A percentile compares a stretch with the other conserved stretches of the same genome.
phyloP scores from a whole-genome alignment of 2,888 invertebrate species.

The Scaptomyza tumidula region DNA sequence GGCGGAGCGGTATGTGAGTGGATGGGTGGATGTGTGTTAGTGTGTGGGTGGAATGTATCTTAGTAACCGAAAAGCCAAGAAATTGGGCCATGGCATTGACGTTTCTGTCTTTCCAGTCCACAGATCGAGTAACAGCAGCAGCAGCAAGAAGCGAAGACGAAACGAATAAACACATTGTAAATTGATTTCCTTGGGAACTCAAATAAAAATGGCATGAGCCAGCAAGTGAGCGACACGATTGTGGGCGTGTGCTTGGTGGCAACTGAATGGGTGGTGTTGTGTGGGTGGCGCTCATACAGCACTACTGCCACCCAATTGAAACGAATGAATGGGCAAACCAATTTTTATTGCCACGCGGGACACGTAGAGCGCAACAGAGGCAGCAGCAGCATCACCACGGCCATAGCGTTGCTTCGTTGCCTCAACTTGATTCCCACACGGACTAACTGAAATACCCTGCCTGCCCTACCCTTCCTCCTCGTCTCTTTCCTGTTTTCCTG shows the following conservation, averaged over 20 bases:
- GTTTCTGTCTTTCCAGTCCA: slow-evolving; percentile 22
- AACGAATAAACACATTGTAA: slow-evolving; percentile 80
- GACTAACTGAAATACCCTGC: slow-evolving; percentile 17
- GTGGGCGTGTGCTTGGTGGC: slow-evolving; percentile 32
- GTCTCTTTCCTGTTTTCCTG: slow-evolving; percentile 40
- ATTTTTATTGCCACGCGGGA: slow-evolving; percentile 81
- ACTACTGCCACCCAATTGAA: slow-evolving; percentile 59
- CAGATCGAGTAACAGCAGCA: slow-evolving; percentile 23
- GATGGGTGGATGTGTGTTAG: too few relatives aligned
- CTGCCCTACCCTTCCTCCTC: slow-evolving; percentile 13
- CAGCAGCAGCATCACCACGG: slow-evolving; percentile 24
- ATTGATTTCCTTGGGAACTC: slow-evolving; percentile 81
- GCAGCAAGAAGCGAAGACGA: slow-evolving; percentile 61
- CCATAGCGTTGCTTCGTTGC: slow-evolving; percentile 47
- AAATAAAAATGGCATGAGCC: slow-evolving; percentile 80
- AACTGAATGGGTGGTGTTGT: slow-evolving; percentile 3
- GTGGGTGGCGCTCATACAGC: slow-evolving; percentile 16
- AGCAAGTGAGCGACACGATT: slow-evolving; percentile 71
- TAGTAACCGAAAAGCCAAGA: slow-evolving; percentile 59
- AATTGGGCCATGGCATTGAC: slow-evolving; percentile 55
- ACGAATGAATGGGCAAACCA: slow-evolving; percentile 80
- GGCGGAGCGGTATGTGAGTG: background rate
- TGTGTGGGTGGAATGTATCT: slow-evolving; percentile 49
- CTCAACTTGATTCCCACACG: slow-evolving; percentile 74
- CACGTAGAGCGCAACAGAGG: slow-evolving; percentile 63